phyloP scores from a whole-genome alignment of 2,797 vertebrate species.

The Halcyon chelicuti region DNA sequence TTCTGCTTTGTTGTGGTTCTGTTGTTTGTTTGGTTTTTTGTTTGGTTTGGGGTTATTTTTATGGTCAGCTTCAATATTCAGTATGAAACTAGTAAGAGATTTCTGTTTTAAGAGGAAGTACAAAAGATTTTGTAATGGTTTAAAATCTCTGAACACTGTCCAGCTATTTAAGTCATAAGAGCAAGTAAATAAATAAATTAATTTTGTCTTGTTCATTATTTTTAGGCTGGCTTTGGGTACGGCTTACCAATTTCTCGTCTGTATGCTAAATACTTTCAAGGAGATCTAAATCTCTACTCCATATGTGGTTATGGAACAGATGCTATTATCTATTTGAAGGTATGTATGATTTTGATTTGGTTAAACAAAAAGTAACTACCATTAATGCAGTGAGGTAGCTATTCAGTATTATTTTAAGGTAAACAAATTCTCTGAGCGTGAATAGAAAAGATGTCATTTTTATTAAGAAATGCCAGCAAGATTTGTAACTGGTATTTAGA shows the following conservation, averaged over 20 bases:
- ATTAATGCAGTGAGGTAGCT: background rate
- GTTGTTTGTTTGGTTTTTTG: no score
- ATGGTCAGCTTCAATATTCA: background rate
- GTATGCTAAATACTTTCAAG: slow-evolving; percentile 98
- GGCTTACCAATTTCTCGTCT: slow-evolving; percentile 97
- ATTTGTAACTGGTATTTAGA: background rate
- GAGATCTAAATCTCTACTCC: slow-evolving; percentile 95
- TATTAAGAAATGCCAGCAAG: background rate
- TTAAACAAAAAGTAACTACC: background rate
- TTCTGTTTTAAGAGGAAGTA: background rate
- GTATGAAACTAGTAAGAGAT: background rate
- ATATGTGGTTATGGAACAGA: slow-evolving; percentile 97
- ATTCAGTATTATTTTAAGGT: background rate
- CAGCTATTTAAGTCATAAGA: background rate
- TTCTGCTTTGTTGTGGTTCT: no score
- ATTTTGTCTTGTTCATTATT: background rate
- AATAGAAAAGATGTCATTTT: background rate
- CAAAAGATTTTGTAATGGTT: background rate
- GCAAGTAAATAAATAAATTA: background rate
- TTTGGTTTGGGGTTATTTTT: background rate
- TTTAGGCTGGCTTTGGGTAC: slow-evolving; percentile 96
- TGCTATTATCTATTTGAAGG: slow-evolving; percentile 97
- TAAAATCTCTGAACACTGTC: background rate
- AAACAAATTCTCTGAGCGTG: background rate
- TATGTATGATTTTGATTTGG: slow-evolving; percentile 53